Conservation (phyloP, 2,797 vertebrate species). For the Coendou prehensilis region DNA sequence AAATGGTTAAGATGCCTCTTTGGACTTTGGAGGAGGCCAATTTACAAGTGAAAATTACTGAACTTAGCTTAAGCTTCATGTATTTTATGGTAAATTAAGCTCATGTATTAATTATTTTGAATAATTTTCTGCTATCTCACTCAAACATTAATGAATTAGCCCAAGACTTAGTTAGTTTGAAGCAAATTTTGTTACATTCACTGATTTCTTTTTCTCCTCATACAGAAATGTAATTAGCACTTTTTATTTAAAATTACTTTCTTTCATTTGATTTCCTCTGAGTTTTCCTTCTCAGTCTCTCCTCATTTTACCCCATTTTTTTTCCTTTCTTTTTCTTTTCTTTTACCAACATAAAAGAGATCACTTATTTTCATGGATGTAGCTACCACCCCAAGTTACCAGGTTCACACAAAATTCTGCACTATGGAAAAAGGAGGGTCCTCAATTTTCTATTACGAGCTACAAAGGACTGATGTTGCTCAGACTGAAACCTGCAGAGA, state of each 20-base stretch:
- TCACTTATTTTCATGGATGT: not conserved
- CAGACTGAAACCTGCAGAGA: not conserved
- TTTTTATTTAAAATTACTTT: not conserved
- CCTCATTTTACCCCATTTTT: not conserved
- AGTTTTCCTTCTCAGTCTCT: not conserved
- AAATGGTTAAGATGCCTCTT: too few species aligned
- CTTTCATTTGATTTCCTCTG: not conserved
- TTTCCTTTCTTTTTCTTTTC: not conserved
- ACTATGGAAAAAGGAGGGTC: not conserved
- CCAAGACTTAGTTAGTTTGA: not conserved
- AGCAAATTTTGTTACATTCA: not conserved
- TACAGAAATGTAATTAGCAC: not conserved
- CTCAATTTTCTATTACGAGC: not conserved
- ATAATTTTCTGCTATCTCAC: not conserved
- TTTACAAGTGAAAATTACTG: not conserved
- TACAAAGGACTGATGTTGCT: not conserved
- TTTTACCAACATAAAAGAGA: not conserved
- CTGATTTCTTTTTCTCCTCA: not conserved
- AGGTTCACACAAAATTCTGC: accelerated
- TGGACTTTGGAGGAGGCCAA: not conserved
- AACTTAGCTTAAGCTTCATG: not conserved
- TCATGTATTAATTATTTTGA: not conserved
- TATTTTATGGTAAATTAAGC: not conserved
- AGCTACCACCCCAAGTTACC: too few species aligned
- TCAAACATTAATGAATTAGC: not conserved